Percentiles rank a stretch among this genome's conserved stretches.
These are phyloP conservation scores for Mycteria americana DNA, from an alignment of 2,797 vertebrate species.

Conservation along the genomic window DNA sequence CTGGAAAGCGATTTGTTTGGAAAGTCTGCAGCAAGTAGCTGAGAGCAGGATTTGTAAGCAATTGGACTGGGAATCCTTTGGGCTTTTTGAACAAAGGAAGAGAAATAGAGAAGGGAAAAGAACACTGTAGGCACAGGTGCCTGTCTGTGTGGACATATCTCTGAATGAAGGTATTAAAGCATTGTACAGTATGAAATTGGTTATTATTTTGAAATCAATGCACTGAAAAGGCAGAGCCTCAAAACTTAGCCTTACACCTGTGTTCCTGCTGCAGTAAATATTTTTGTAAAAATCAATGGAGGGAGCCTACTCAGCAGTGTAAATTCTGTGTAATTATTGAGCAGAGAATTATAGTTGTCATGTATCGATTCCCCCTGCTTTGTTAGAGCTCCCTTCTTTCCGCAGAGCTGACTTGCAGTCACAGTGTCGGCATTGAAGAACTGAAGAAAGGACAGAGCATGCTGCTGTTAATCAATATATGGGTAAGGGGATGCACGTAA, in stretches of 20 bases:
- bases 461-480: background rate
- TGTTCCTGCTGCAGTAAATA: slow-evolving; percentile 38
- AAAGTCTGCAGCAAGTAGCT: background rate
- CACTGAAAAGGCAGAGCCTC: background rate
- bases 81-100: background rate
- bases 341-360: slow-evolving; percentile 55
- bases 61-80: background rate
- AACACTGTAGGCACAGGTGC: background rate
- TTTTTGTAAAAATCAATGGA: slow-evolving; percentile 57
- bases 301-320: slow-evolving; percentile 24
- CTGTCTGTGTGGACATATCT: background rate
- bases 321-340: slow-evolving; percentile 53
- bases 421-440: background rate
- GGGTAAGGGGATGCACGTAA: background rate
- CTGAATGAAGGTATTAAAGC: slow-evolving; percentile 7
- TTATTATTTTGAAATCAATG: slow-evolving; percentile 46
- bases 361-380: slow-evolving; percentile 38
- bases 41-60: background rate
- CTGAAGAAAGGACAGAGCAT: background rate
- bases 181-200: background rate
- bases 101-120: background rate
- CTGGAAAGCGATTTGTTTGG: background rate
- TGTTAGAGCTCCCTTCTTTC: slow-evolving; percentile 9
- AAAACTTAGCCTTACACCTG: background rate
- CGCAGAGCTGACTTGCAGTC: background rate